Evolutionary conservation across 2,113 vertebrate genomes (phyloP).

Genomic region (Pelecanoides urinatrix): DNA sequence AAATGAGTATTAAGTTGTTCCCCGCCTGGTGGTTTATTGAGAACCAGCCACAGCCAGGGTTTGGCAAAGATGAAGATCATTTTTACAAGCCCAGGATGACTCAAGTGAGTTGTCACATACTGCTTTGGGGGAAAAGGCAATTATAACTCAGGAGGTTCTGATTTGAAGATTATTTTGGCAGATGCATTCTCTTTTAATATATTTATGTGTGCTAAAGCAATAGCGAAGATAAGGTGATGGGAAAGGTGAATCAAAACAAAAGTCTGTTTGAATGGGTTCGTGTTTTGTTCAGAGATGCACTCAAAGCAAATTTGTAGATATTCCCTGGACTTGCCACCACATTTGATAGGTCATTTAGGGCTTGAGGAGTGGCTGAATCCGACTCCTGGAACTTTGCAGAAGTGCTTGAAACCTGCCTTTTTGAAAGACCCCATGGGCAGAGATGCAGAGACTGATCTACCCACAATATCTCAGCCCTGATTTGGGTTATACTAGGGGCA

Average conservation of each 20-base stretch:
- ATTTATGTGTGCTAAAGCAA: not conserved
- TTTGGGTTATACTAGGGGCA: not conserved
- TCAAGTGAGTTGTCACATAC: not conserved
- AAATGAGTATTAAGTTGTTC: not conserved
- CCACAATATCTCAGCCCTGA: not conserved
- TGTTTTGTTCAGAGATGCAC: not conserved
- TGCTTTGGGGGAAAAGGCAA: not conserved
- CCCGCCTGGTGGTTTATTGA: not conserved
- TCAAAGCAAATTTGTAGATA: not conserved
- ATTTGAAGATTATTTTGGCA: slow-evolving; percentile 19
- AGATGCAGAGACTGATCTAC: not conserved
- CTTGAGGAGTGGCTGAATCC: not conserved
- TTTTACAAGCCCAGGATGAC: not conserved
- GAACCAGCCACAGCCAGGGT: not conserved
- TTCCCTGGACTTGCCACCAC: not conserved
- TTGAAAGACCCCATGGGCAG: not conserved
- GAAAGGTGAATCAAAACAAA: not conserved
- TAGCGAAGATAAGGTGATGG: not conserved
- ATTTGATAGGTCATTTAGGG: not conserved
- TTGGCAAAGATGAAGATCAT: not conserved
- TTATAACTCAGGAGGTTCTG: not conserved
- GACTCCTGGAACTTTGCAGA: not conserved
- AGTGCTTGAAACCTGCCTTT: not conserved
- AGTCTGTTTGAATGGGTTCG: not conserved
- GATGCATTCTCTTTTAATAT: not conserved